Percentiles rank a stretch among this genome's conserved stretches.
phyloP scores from a whole-genome alignment of 2,888 invertebrate genomes.

The Meandrusa payeni region DNA sequence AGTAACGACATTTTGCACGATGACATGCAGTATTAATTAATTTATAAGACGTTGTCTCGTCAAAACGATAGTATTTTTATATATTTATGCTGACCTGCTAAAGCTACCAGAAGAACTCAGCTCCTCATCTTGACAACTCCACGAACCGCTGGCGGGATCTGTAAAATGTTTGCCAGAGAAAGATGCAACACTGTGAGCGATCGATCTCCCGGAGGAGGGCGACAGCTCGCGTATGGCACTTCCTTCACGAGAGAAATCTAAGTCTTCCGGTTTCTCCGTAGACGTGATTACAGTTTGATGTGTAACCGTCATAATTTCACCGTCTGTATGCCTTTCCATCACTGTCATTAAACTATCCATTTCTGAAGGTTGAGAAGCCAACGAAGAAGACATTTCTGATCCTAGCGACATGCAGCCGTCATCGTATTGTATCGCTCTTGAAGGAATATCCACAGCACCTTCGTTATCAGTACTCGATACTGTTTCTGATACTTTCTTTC shows the following conservation, averaged over 20 bases:
- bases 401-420: slow-evolving; percentile 67
- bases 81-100: slow-evolving; percentile 52
- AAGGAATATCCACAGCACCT: slow-evolving; percentile 71
- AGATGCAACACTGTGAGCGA: slow-evolving; percentile 69
- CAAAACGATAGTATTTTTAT: no score
- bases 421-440: slow-evolving; percentile 53
- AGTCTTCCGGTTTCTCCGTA: slow-evolving; percentile 65
- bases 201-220: slow-evolving; percentile 75
- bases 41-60: no score
- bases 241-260: slow-evolving; percentile 66
- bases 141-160: slow-evolving; percentile 79
- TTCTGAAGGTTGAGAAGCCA: slow-evolving; percentile 75
- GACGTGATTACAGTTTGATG: slow-evolving; percentile 57
- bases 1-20: no score
- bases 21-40: no score
- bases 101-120: slow-evolving; percentile 77
- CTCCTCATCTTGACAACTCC: slow-evolving; percentile 78
- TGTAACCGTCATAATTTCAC: slow-evolving; percentile 69
- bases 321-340: slow-evolving; percentile 66
- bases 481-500: slow-evolving; percentile 71
- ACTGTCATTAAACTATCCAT: slow-evolving; percentile 75
- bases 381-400: slow-evolving; percentile 76
- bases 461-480: slow-evolving; percentile 63
- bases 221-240: slow-evolving; percentile 72
- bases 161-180: slow-evolving; percentile 77